phyloP scores from a whole-genome alignment of 2,888 invertebrate genomes.

The Anagyrus pseudococci region DNA sequence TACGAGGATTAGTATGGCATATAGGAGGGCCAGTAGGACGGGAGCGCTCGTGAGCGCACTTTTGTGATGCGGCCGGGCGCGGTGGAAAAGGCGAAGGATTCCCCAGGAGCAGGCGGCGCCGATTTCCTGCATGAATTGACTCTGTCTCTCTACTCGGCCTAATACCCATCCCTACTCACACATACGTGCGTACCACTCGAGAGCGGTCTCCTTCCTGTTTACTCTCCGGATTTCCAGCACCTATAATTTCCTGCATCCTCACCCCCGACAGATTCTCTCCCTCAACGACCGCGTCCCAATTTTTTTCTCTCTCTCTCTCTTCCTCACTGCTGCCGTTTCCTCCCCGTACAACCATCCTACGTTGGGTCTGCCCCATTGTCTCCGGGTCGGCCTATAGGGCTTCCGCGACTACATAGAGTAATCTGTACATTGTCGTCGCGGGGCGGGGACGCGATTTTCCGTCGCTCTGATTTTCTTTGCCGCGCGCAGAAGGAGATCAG shows the following conservation, averaged over 20 bases:
- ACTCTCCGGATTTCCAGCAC: constrained; percentile 58
- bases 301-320: constrained; percentile 24
- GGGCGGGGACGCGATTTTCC: constrained; percentile 28
- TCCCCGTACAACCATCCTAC: constrained; percentile 4
- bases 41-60: too few relatives aligned
- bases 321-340: constrained; percentile 2
- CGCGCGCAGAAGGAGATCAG: not conserved
- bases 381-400: not conserved
- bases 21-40: too few relatives aligned
- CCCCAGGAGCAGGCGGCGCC: constrained; percentile 41
- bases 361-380: not conserved
- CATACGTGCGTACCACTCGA: not conserved
- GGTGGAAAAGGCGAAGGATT: constrained; percentile 35
- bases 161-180: too few relatives aligned
- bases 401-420: constrained; percentile 31
- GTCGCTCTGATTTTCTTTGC: constrained; percentile 21
- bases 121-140: constrained; percentile 59
- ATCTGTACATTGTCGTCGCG: constrained; percentile 48
- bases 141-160: constrained; percentile 28
- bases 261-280: constrained; percentile 6
- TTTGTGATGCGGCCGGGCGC: constrained; percentile 32
- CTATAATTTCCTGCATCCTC: constrained; percentile 55
- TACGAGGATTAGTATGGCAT: too few relatives aligned
- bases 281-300: constrained; percentile 32
- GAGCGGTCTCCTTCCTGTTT: constrained; percentile 54